Base-by-base conservation (phyloP, 2,888 invertebrate species). In the Dasysyrphus tricinctus region DNA sequence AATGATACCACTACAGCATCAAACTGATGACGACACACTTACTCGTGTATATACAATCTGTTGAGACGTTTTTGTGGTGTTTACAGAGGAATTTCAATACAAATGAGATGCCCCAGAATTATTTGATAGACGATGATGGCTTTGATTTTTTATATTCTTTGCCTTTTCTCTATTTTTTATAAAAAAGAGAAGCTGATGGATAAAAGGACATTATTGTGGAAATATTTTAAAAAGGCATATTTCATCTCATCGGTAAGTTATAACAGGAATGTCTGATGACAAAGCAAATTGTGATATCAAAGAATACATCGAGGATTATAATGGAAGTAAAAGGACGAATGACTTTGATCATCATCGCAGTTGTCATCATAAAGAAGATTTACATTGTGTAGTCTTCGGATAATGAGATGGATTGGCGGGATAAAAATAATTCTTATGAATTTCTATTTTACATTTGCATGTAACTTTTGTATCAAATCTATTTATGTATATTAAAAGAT, bases 241-340 rank as follows among this genome's bases (percentile, higher is more conserved):
- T 86, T 79, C 82, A 82, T 79, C 67, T 80, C 77, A 77, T 80
- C 69, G 59, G 70, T 51, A 57, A 65, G 83, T 77, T 77, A 85
- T 49, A 80, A 77, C 67, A 80, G 61, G 57, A 44, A 9, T 61
- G 81, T 57, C 69, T 57, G 78, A 82, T 86, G 86, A 86, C 86
- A 86, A 86, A 79, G 86, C 86, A 65, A 82, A 77, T 82, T 82
- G 70, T 56, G 24, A 78, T 79, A 82, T 82, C 86, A 86, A 86
- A 86, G 86, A 79, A 78, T 77, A n/a, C n/a, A 85, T 80, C 73
- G 81, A 74, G 70, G 63, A 75, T 79, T 75, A 75, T 81, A 79
- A 77, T 65, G 73, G 54, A 2, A 77, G 74, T n/a, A 78, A 69
- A 61, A 81, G 39, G 61, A 76, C 29, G 73, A 77, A 57, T 69